Conservation (phyloP, 2,113 vertebrate genomes). For the Lucifuga dentata region DNA sequence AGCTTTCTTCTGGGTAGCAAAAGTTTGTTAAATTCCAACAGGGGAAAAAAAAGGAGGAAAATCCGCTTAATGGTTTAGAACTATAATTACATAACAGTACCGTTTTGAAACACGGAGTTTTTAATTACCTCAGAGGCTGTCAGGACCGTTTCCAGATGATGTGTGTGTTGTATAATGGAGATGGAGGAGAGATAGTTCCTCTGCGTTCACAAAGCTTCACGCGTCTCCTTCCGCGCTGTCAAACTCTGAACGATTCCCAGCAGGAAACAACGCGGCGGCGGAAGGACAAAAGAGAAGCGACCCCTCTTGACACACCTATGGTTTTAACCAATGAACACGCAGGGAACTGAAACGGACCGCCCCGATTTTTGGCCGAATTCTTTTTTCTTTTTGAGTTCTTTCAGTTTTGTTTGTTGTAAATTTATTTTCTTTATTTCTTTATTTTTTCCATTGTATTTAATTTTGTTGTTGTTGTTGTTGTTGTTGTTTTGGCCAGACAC, state of each 20-base stretch:
- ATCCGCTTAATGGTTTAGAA: background rate
- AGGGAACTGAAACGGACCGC: background rate
- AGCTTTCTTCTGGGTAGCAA: no score
- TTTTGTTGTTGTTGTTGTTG: no score
- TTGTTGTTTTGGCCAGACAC: background rate
- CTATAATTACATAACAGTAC: conserved; percentile 18
- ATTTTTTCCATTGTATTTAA: no score
- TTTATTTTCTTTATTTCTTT: no score
- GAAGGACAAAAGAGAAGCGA: conserved; percentile 18
- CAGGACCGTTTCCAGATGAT: conserved; percentile 33
- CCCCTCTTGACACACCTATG: conserved; percentile 80
- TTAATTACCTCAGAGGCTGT: conserved; percentile 52
- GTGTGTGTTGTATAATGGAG: background rate
- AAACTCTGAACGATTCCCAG: conserved; percentile 2
- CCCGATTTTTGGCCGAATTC: background rate
- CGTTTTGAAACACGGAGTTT: background rate
- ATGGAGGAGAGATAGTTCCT: background rate
- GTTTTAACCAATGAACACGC: conserved; percentile 67
- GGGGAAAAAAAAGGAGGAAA: background rate
- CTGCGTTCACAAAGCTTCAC: background rate
- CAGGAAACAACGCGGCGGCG: conserved; percentile 60
- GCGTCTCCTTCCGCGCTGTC: conserved; percentile 11
- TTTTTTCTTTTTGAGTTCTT: no score
- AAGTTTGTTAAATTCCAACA: conserved; percentile 3
- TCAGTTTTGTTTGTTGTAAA: no score